phyloP scores from a whole-genome alignment of 2,113 vertebrate species.

The Ceyx melanurus region DNA sequence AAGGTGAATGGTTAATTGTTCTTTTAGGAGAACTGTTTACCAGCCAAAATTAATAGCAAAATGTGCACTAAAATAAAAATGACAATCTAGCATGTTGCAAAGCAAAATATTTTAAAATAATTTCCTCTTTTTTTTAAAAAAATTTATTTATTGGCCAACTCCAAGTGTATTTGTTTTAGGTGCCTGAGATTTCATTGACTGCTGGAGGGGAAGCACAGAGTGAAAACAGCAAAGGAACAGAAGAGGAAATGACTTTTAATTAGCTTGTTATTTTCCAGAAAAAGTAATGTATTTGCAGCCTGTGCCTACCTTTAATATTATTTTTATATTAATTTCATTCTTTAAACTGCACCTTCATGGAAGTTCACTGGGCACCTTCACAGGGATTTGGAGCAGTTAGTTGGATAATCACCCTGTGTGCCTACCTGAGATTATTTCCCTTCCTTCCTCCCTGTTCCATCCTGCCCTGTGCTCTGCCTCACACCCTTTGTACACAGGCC shows the following conservation, averaged over 20 bases:
- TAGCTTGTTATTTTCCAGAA: not conserved
- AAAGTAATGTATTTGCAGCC: not conserved
- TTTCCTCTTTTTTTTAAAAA: not conserved
- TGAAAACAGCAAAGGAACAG: constrained; percentile 27
- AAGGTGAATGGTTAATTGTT: not conserved
- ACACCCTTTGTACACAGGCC: not conserved
- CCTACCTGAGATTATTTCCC: not conserved
- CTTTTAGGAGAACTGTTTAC: not conserved
- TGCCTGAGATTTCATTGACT: not conserved
- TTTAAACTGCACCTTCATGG: not conserved
- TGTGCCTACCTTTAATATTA: not conserved
- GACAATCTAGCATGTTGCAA: not conserved
- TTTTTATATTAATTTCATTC: not conserved
- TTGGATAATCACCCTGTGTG: not conserved
- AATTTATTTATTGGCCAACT: not conserved
- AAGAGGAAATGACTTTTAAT: constrained; percentile 35
- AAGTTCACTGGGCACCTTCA: not conserved
- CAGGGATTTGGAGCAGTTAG: not conserved
- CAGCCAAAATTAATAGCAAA: constrained; percentile 19
- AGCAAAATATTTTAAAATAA: not conserved
- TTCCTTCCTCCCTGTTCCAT: not conserved
- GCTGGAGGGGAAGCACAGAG: not conserved
- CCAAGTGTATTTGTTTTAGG: not conserved
- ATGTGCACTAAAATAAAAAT: not conserved
- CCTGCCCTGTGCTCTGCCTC: not conserved